Evolutionary conservation across 2,888 invertebrate genomes (phyloP).

Genomic region (Drosophila anomelani): DNA sequence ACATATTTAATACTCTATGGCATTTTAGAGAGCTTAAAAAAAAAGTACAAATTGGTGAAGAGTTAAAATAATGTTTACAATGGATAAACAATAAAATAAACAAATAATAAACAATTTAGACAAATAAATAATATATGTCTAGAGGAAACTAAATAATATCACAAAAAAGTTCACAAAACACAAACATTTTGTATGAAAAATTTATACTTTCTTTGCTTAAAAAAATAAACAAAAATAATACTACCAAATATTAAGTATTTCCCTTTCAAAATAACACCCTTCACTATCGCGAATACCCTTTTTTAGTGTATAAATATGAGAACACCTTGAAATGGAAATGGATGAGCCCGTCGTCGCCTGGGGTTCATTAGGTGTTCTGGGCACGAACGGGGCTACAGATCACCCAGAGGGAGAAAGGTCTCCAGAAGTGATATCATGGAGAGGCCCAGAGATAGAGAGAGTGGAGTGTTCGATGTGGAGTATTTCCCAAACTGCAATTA

Average conservation of each 20-base stretch:
- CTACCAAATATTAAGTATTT: too few relatives aligned
- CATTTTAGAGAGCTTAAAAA: background rate
- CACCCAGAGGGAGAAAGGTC: constrained; percentile 46
- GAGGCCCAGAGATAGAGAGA: constrained; percentile 21
- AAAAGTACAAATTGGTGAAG: background rate
- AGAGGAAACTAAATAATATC: too few relatives aligned
- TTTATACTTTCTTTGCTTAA: background rate
- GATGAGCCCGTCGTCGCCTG: constrained; percentile 14
- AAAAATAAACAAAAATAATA: background rate
- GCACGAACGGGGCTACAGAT: constrained; percentile 46
- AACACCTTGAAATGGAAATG: constrained; percentile 36
- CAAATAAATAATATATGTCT: background rate
- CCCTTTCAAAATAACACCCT: background rate
- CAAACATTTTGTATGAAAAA: background rate
- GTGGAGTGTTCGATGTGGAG: constrained; percentile 16
- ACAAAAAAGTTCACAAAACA: background rate
- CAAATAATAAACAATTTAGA: background rate
- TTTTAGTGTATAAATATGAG: constrained; percentile 27
- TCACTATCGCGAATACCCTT: background rate
- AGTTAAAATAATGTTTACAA: background rate
- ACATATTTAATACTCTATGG: constrained; percentile 17
- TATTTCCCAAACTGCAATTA: constrained; percentile 30
- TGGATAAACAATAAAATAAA: too few relatives aligned
- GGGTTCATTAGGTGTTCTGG: constrained; percentile 38
- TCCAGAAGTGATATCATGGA: constrained; percentile 13